Conservation (phyloP, 2,113 vertebrate genomes). For the Echinops telfairi region DNA sequence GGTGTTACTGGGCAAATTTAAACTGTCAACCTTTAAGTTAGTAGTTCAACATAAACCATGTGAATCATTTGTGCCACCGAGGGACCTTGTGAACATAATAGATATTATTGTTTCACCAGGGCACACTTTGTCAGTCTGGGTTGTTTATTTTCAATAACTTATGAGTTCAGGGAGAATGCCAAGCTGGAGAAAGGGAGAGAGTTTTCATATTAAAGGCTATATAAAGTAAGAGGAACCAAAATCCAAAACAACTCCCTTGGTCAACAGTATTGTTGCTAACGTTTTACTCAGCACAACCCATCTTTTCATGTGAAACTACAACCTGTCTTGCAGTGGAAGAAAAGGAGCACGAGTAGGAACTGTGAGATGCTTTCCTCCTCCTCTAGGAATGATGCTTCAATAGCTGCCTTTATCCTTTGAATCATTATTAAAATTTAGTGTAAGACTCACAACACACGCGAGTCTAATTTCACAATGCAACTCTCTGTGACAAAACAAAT, state of each 20-base stretch:
- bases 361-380: neutral
- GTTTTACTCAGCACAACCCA: conserved; percentile 15
- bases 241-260: neutral
- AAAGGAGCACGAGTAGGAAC: neutral
- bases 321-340: neutral
- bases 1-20: too few species aligned
- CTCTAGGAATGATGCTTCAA: neutral
- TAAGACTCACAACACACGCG: neutral
- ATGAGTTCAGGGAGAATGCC: neutral
- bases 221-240: neutral
- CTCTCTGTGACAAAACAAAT: neutral
- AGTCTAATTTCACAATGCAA: conserved; percentile 24
- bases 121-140: neutral
- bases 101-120: conserved; percentile 7
- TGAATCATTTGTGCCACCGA: too few species aligned
- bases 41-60: too few species aligned
- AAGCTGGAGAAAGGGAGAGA: neutral
- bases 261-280: conserved; percentile 15
- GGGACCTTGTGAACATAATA: neutral
- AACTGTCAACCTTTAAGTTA: too few species aligned
- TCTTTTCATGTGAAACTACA: conserved; percentile 9
- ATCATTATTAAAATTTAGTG: conserved; percentile 7
- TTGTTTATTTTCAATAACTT: neutral
- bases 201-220: neutral
- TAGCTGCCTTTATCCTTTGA: neutral